phyloP scores from a whole-genome alignment of 1,140 invertebrate species.

The Papilio polyxenes region DNA sequence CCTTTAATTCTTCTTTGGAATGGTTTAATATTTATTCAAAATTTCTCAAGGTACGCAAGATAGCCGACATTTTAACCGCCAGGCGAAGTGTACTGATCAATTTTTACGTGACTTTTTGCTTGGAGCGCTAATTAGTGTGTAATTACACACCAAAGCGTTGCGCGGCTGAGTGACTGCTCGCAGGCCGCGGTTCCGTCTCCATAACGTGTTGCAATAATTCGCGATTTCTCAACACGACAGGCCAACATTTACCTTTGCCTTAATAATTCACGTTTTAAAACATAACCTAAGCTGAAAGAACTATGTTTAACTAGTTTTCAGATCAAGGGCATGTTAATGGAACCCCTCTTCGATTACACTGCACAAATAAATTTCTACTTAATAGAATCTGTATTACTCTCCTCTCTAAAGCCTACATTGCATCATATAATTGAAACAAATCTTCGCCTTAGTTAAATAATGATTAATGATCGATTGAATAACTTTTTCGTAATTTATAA shows the following conservation, averaged over 20 bases:
- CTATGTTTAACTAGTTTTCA: too few species aligned
- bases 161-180: conserved; percentile 24
- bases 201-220: conserved; percentile 8
- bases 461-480: conserved; percentile 8
- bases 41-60: not conserved
- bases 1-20: too few species aligned
- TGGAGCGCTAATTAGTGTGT: conserved; percentile 28
- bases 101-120: conserved; percentile 33
- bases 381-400: too few species aligned
- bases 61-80: not conserved
- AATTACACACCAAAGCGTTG: conserved; percentile 36
- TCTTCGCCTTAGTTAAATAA: not conserved
- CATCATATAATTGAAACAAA: not conserved
- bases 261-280: not conserved
- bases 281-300: not conserved
- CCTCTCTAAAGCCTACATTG: not conserved
- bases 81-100: not conserved
- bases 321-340: too few species aligned
- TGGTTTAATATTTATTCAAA: not conserved
- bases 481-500: not conserved
- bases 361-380: too few species aligned
- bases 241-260: not conserved
- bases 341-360: too few species aligned
- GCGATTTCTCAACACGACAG: not conserved
- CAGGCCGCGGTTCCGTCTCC: conserved; percentile 33